Conservation (phyloP, 2,888 invertebrate genomes). For the Philopedon plagiatum region DNA sequence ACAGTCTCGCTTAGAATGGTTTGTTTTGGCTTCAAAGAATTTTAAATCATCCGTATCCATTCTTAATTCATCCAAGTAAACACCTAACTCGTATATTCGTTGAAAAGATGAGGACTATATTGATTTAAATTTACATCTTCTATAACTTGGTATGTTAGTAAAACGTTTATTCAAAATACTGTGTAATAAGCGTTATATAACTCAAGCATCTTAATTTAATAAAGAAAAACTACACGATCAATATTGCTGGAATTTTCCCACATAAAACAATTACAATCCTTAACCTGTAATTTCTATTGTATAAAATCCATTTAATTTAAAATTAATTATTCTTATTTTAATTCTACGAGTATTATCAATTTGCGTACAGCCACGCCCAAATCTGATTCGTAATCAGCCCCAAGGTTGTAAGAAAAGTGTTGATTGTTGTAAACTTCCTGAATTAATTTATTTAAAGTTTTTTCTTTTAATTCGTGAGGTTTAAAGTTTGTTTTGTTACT, state of each 20-base stretch:
- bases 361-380: constrained; percentile 2
- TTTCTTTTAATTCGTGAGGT: neutral
- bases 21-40: too few relatives aligned
- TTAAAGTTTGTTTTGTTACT: neutral
- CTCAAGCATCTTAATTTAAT: too few relatives aligned
- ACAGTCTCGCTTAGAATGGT: too few relatives aligned
- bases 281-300: neutral
- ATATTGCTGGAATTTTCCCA: neutral
- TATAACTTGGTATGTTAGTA: too few relatives aligned
- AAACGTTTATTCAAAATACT: too few relatives aligned
- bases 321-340: neutral
- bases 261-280: neutral
- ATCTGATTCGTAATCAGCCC: neutral
- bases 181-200: too few relatives aligned
- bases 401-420: constrained; percentile 1
- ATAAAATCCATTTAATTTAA: neutral
- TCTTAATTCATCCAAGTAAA: too few relatives aligned
- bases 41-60: too few relatives aligned
- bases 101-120: too few relatives aligned
- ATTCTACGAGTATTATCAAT: neutral
- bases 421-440: neutral
- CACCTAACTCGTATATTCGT: too few relatives aligned
- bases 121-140: too few relatives aligned
- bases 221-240: too few relatives aligned
- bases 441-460: neutral